Evolutionary conservation across 1,140 invertebrate species (phyloP), one percentile per base, ranked within the genome.

Genomic region (Papilio polytes): DNA sequence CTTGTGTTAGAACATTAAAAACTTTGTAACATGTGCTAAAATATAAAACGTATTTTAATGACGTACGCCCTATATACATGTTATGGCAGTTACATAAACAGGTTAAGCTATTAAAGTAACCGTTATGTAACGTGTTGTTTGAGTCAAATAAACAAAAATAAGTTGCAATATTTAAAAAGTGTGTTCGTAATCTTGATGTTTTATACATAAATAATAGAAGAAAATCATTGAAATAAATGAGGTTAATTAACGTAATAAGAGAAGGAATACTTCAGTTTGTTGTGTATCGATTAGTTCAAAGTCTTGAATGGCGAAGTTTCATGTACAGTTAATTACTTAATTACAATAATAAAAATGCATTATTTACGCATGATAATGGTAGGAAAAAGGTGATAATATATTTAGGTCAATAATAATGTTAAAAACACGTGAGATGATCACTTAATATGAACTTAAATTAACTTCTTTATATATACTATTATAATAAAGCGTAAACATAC

Each of bases 251-350:
- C 15, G 70, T 72, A 36, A 41, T 12, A 0, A 72, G 13, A 41
- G 15, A n/a, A 66, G 46, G 36, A 41, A 41, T 41, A 41, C 0
- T 41, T 41, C 1, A 41, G 70, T 72, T 72, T 73, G n/a, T 76
- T 74, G 44, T 26, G 0, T 76, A 76, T 76, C 74, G 12, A 76
- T 51, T 73, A 73, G 59, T 63, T 31, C 59, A 63, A 63, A 63
- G 59, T 63, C 59, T 63, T 63, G 59, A 56, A 56, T 20, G n/a
- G 53, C 53, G 53, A 56, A 26, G 53, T 56, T 56, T 18, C 7
- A 56, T 56, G n/a, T 59, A 63, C 20, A 31, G 22, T 26, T 36
- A 70, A 31, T 66, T 26, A 26, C 63, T 31, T 26, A 31, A 70
- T 70, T 70, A 15, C 20, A 31, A 70, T 36, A 31, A 31, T 13